phyloP scores from a whole-genome alignment of 2,113 vertebrate genomes.

The Neogale vison region DNA sequence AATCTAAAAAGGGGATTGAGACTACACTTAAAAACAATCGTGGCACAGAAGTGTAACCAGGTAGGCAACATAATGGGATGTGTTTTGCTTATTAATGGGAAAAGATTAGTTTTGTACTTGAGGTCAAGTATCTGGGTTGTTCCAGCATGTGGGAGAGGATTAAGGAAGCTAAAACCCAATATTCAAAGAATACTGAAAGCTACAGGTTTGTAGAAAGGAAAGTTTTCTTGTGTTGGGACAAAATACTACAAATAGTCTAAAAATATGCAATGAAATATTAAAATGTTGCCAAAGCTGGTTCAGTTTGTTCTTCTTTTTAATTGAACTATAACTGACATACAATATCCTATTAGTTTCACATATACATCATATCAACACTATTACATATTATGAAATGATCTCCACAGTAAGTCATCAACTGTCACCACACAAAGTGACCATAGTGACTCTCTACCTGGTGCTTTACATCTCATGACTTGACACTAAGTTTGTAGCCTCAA shows the following conservation, averaged over 20 bases:
- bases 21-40: neutral
- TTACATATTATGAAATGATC: neutral
- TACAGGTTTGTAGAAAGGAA: neutral
- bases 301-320: neutral
- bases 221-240: neutral
- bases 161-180: neutral
- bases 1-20: neutral
- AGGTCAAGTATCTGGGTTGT: neutral
- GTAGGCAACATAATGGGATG: neutral
- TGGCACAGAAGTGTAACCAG: neutral
- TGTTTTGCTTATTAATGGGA: neutral
- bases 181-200: neutral
- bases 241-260: neutral
- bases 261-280: neutral
- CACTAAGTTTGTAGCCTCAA: neutral
- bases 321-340: neutral
- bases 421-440: neutral
- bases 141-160: neutral
- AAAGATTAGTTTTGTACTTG: neutral
- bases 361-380: neutral
- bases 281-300: slow-evolving; percentile 11
- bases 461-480: neutral
- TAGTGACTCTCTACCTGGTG: neutral
- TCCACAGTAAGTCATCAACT: neutral
- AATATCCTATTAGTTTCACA: neutral